Conservation (phyloP, 2,797 vertebrate species). For the Myripristis murdjan region DNA sequence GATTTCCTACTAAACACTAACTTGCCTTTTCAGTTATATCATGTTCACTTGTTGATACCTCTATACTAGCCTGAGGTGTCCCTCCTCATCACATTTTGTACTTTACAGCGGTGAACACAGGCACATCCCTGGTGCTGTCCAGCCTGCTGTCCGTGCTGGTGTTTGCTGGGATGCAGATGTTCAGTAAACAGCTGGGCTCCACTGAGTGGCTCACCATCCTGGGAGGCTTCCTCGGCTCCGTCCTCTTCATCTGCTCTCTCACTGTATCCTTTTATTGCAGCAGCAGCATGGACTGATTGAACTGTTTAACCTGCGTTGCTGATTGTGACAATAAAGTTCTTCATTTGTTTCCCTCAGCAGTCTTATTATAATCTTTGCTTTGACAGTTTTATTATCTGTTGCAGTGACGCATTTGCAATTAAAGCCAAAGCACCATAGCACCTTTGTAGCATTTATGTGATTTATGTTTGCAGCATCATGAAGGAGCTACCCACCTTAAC, state of each 20-base stretch:
- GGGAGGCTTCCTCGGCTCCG: constrained; percentile 93
- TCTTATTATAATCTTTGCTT: not conserved
- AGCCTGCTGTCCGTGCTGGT: constrained; percentile 94
- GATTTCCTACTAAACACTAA: too few species aligned
- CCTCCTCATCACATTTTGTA: not conserved
- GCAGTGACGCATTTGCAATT: not conserved
- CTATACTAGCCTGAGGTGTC: not conserved
- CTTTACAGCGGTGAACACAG: constrained; percentile 90
- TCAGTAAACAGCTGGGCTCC: constrained; percentile 94
- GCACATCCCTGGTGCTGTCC: constrained; percentile 93
- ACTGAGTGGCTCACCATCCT: constrained; percentile 97
- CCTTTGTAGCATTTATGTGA: not conserved
- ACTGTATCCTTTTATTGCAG: constrained; percentile 93
- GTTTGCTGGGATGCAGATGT: constrained; percentile 99
- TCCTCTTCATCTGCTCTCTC: constrained; percentile 95
- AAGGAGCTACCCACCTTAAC: constrained; percentile 81
- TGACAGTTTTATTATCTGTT: not conserved
- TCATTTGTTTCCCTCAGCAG: not conserved
- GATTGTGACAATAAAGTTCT: not conserved
- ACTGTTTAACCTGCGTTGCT: not conserved
- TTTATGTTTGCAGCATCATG: not conserved
- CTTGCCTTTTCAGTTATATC: too few species aligned
- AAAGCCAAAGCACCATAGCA: not conserved
- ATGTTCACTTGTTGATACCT: too few species aligned
- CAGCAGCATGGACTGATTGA: not conserved